Evolutionary conservation across 2,797 vertebrate genomes (phyloP).

Genomic region (Gadopsis bispinosus): DNA sequence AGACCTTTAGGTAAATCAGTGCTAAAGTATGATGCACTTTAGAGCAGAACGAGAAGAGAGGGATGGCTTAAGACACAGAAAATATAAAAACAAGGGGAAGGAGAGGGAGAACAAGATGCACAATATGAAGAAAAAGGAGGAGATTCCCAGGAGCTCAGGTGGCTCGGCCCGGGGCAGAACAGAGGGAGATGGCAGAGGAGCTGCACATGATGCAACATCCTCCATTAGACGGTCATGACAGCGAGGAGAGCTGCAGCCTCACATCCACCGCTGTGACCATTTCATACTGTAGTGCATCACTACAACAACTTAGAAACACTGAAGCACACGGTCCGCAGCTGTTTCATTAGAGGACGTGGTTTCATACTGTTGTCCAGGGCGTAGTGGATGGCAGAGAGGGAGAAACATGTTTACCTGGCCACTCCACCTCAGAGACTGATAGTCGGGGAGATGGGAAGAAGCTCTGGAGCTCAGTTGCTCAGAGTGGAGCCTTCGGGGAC

Average conservation of each 20-base stretch:
- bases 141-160: constrained; percentile 77
- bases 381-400: constrained; percentile 27
- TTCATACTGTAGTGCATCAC: constrained; percentile 2
- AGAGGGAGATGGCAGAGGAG: constrained; percentile 67
- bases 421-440: constrained; percentile 85
- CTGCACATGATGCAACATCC: constrained; percentile 78
- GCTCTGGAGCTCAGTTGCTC: constrained; percentile 84
- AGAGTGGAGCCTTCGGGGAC: constrained; percentile 59
- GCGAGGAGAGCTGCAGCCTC: constrained; percentile 33
- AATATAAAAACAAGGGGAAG: constrained; percentile 28
- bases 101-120: constrained; percentile 23
- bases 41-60: constrained; percentile 7
- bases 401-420: constrained; percentile 86
- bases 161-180: constrained; percentile 73
- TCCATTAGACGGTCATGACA: constrained; percentile 66
- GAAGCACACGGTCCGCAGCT: background rate
- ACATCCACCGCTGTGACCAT: constrained; percentile 46
- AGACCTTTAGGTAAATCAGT: constrained; percentile 15
- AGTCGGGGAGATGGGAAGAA: constrained; percentile 77
- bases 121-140: constrained; percentile 37
- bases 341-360: background rate
- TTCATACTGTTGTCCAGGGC: constrained; percentile 50
- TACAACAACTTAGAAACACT: background rate
- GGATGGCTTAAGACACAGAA: background rate
- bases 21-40: background rate